Base-by-base conservation (phyloP, 2,113 vertebrate species). In the Phrynosoma platyrhinos region DNA sequence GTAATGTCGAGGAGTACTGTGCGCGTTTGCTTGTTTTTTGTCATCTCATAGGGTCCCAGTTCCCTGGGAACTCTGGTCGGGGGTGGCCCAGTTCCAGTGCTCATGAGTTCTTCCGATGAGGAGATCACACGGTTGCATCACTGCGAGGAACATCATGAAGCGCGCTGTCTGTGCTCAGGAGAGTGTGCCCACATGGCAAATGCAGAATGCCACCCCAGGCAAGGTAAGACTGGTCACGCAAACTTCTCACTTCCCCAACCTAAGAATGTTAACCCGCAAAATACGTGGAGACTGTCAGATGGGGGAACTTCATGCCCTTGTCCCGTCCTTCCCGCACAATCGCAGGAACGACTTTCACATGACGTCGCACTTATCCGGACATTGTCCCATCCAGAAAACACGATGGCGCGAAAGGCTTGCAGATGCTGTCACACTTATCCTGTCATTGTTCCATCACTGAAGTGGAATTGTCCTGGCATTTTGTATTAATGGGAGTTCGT, bases 91-190 rank as follows among this genome's bases (percentile, higher is more conserved):
- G 30, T 10, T 32, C 79, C 47, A 18, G 72, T 9, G 9, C 69
- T 8, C 7, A 90, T 90, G 88, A 47, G 18, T 62, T 62, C 27
- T 21, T 78, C 12, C 21, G 47, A 78, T 0, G 84, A 90, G 9
- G 84, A 90, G 72, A 42, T 32, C 9, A 12, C 64, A 2, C 55
- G 84, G 14, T 27, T 86, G 9, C 72, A 78, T 10, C 27, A 47
- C 64, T 58, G 9, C 4, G 88, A 83, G 18, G 84, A 83, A 1
- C 27, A 12, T 2, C 72, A 55, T 1, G 69, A 72, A 3, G 20
- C 2, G 0, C 30, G 36, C 0, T 36, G 12, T 3, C 0, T 9
- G 0, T 58, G 53, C 30, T 36, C 77, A 0, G 18, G 36, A 2
- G 77, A 64, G 9, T 10, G 20, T 5, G 6, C 1, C 5, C 23